phyloP scores from a whole-genome alignment of 2,113 vertebrate species.

The Mustela nigripes region DNA sequence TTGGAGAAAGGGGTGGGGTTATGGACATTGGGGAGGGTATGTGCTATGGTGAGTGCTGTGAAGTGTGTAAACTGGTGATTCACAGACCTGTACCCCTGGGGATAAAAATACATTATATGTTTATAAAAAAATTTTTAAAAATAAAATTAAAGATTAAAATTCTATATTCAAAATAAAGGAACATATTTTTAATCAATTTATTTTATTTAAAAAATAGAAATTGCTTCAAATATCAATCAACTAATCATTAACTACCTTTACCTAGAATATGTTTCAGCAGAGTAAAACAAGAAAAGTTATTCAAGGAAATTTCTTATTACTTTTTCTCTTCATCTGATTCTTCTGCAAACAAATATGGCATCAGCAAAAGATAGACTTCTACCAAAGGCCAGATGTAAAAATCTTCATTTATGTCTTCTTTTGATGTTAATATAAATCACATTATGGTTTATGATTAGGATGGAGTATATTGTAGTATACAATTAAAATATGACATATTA shows the following conservation, averaged over 20 bases:
- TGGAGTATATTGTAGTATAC: neutral
- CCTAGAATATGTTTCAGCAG: neutral
- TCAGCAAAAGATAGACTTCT: neutral
- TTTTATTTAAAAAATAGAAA: neutral
- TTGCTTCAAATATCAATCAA: neutral
- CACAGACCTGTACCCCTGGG: too few species aligned
- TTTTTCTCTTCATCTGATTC: neutral
- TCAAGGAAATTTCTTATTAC: neutral
- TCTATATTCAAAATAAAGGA: neutral
- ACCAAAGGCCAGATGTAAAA: neutral
- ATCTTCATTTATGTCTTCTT: neutral
- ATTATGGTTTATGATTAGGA: neutral
- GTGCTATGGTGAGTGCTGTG: too few species aligned
- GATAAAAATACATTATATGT: too few species aligned
- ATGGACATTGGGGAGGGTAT: too few species aligned
- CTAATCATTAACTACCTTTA: neutral
- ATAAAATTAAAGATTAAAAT: too few species aligned
- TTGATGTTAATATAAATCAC: neutral
- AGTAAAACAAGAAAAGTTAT: neutral
- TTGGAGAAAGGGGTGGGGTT: too few species aligned
- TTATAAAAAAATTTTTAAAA: too few species aligned
- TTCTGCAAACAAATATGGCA: neutral
- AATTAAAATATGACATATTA: neutral
- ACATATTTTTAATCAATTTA: neutral
- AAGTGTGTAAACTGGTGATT: too few species aligned